phyloP scores from a whole-genome alignment of 30 jellyfish, hydroid and myxozoan species.

The Aurelia aurita complex sp. Pacific region DNA sequence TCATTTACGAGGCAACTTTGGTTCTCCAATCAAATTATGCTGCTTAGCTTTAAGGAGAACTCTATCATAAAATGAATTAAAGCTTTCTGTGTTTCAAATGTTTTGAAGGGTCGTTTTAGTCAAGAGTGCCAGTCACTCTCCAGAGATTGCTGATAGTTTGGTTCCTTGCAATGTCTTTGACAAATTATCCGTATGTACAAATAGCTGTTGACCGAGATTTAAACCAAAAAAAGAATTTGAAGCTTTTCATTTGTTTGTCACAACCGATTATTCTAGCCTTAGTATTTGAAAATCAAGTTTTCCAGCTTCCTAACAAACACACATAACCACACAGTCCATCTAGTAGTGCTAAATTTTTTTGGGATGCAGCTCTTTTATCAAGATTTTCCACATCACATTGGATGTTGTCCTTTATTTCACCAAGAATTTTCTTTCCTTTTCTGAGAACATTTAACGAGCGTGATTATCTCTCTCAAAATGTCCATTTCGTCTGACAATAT shows the following conservation, averaged over 20 bases:
- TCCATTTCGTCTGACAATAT: slow-evolving; percentile 17
- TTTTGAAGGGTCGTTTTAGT: slow-evolving; percentile 40
- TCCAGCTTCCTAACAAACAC: slow-evolving; percentile 35
- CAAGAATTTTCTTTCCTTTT: slow-evolving; percentile 41
- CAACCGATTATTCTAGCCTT: slow-evolving; percentile 74
- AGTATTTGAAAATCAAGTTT: slow-evolving; percentile 44
- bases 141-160: slow-evolving; percentile 55
- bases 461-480: slow-evolving; percentile 26
- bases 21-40: slow-evolving; percentile 40
- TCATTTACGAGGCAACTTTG: slow-evolving; percentile 35
- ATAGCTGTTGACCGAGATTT: slow-evolving; percentile 65
- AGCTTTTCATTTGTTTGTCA: slow-evolving; percentile 54
- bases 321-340: slow-evolving; percentile 75
- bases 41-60: slow-evolving; percentile 15
- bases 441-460: slow-evolving; percentile 49
- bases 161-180: slow-evolving; percentile 27
- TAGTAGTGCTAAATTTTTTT: slow-evolving; percentile 26
- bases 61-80: slow-evolving; percentile 20
- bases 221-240: slow-evolving; percentile 40
- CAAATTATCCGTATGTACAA: slow-evolving; percentile 38
- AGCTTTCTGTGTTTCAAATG: slow-evolving; percentile 40
- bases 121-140: slow-evolving; percentile 57
- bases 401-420: slow-evolving; percentile 25
- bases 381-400: background rate
- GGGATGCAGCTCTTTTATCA: background rate